Conservation (phyloP, 1,140 invertebrate species). For the Ephestia elutella region DNA sequence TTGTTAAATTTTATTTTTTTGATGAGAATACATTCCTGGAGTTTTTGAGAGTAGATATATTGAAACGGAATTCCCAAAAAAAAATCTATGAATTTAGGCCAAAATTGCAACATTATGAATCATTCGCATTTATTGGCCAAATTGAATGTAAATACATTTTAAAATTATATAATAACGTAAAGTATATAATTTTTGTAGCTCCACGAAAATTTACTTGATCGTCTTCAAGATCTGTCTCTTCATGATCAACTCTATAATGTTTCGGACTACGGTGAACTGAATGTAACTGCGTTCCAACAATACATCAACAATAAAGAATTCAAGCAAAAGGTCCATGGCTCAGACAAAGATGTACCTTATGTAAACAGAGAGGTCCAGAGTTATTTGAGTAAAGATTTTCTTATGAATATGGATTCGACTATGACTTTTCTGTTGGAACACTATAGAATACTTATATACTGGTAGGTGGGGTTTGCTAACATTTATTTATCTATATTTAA, state of each 20-base stretch:
- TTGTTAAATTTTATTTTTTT: too few species aligned
- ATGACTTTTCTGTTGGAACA: slow-evolving; percentile 32
- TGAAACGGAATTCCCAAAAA: too few species aligned
- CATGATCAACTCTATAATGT: slow-evolving; percentile 37
- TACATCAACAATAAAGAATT: not conserved
- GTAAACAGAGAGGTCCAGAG: not conserved
- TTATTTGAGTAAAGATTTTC: not conserved
- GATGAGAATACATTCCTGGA: too few species aligned
- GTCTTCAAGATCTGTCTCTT: slow-evolving; percentile 27
- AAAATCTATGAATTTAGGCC: too few species aligned
- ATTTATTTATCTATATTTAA: too few species aligned
- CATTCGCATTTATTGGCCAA: too few species aligned
- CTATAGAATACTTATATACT: slow-evolving; percentile 50
- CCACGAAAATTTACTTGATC: slow-evolving; percentile 34
- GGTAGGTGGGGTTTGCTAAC: slow-evolving; percentile 31
- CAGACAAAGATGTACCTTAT: not conserved
- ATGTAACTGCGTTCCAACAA: not conserved
- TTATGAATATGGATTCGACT: not conserved
- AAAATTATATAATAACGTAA: too few species aligned
- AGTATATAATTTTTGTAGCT: slow-evolving; percentile 30
- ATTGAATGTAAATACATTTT: too few species aligned
- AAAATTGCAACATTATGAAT: too few species aligned
- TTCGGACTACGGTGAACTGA: slow-evolving; percentile 20
- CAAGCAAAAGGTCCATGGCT: not conserved
- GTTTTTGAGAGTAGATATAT: too few species aligned